Evolutionary conservation across 2,888 invertebrate genomes (phyloP), one percentile per base, ranked within the genome.

Genomic region (Drosophila mimetica): DNA sequence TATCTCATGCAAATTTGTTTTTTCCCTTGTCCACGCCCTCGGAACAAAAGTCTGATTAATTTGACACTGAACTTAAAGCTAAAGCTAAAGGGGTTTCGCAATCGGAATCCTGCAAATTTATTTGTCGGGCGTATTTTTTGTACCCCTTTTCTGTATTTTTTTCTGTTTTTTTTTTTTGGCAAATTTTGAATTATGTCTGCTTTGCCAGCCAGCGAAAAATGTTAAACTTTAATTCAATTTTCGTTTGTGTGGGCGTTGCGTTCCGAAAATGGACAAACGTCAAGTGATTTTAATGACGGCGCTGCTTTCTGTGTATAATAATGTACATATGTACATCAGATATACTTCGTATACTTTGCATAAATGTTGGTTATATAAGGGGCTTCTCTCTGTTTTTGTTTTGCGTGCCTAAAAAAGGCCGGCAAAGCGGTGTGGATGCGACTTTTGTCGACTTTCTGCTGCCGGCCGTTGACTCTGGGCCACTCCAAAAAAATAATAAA

Each of bases 351-450:
- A 36, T 39, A 22, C 36, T 52, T 64, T 48, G 61, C 60, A 50
- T 61, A 44, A 63, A 61, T 64, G 42, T 51, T 61, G 30, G 30
- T 64, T 63, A 63, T 63, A 64, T 64, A 61, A 61, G 42, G 44
- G 13, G 46, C 28, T 2, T 11, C 46, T 6, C 28, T 30, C 16
- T 37, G 63, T 42, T 63, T 61, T 63, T 51, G 63, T 63, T 64
- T 81, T 79, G 80, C 85, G 81, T 81, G 85, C 85, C 81, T 85
- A 70, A 81, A 81, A 83, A 81, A 81, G 76, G 79, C 82, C 78
- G 82, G 76, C 83, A 67, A 67, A 69, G 42, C 50, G 34, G 41
- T 36, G 37, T 61, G 71, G 71, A 63, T 60, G 63, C 63, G 72
- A 48, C 42, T 48, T 64, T 41, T 44, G 44, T 44, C 44, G 44